Conservation (phyloP, 2,888 invertebrate species). For the Escarpia spicata region DNA sequence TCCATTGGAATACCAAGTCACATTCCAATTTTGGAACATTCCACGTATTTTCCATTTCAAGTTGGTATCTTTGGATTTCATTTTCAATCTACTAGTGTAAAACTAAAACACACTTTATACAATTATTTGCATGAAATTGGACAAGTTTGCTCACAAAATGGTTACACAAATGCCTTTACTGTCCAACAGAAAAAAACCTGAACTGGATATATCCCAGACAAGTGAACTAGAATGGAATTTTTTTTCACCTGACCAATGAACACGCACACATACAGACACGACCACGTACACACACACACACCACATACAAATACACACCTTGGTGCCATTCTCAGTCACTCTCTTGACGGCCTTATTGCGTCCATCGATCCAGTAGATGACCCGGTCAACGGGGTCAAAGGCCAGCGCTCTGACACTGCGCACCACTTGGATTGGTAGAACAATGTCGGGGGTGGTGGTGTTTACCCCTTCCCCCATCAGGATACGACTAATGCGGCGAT, state of each 20-base stretch:
- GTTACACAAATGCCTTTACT: background rate
- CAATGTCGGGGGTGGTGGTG: slow-evolving; percentile 78
- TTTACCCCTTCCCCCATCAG: slow-evolving; percentile 73
- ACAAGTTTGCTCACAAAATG: background rate
- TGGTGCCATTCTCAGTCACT: slow-evolving; percentile 81
- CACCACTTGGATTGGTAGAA: slow-evolving; percentile 85
- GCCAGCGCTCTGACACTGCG: slow-evolving; percentile 89
- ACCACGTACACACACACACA: no score
- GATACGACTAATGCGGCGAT: slow-evolving; percentile 83
- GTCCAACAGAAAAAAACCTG: no score
- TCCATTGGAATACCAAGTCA: no score
- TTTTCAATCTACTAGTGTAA: background rate
- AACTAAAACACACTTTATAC: background rate
- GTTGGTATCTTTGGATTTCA: background rate
- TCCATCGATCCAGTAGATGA: slow-evolving; percentile 83
- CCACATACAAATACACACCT: slow-evolving; percentile 44
- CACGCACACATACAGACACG: no score
- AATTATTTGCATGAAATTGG: background rate
- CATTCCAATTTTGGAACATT: no score
- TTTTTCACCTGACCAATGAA: no score
- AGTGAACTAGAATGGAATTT: no score
- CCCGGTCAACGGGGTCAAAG: slow-evolving; percentile 82
- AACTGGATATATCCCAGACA: no score
- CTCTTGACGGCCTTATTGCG: slow-evolving; percentile 82
- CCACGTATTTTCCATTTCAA: background rate